Conservation (phyloP, 1,140 invertebrate species). For the Lordiphosa mommai region DNA sequence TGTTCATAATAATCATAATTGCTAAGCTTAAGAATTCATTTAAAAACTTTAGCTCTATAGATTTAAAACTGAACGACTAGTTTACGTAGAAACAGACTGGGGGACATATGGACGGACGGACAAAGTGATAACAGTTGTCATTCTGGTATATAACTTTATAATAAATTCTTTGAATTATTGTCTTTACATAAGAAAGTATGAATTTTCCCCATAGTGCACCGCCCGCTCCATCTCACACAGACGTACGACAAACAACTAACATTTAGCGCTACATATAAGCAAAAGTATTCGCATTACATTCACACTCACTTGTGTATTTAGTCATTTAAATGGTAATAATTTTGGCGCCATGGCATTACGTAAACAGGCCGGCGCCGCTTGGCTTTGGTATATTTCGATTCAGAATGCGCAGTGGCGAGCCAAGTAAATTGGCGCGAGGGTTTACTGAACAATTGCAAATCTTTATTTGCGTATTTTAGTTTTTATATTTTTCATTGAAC, state of each 20-base stretch:
- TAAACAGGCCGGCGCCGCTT: conserved; percentile 48
- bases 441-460: conserved; percentile 44
- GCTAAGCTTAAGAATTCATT: too few species aligned
- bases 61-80: too few species aligned
- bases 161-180: too few species aligned
- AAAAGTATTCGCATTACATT: conserved; percentile 25
- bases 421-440: too few species aligned
- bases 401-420: conserved; percentile 15
- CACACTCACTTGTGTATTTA: conserved; percentile 30
- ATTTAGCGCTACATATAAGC: conserved; percentile 13
- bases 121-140: too few species aligned
- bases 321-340: conserved; percentile 63
- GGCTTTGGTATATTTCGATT: conserved; percentile 38
- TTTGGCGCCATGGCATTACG: conserved; percentile 68
- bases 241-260: not conserved
- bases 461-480: conserved; percentile 36
- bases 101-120: too few species aligned
- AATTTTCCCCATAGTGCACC: too few species aligned
- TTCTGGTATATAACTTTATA: too few species aligned
- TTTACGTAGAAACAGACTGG: too few species aligned
- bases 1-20: too few species aligned
- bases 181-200: conserved; percentile 1
- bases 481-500: too few species aligned
- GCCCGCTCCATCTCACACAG: not conserved
- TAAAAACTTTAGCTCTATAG: too few species aligned